Base-by-base conservation (phyloP, 2,797 vertebrate genomes). In the Sebastolobus altivelis region DNA sequence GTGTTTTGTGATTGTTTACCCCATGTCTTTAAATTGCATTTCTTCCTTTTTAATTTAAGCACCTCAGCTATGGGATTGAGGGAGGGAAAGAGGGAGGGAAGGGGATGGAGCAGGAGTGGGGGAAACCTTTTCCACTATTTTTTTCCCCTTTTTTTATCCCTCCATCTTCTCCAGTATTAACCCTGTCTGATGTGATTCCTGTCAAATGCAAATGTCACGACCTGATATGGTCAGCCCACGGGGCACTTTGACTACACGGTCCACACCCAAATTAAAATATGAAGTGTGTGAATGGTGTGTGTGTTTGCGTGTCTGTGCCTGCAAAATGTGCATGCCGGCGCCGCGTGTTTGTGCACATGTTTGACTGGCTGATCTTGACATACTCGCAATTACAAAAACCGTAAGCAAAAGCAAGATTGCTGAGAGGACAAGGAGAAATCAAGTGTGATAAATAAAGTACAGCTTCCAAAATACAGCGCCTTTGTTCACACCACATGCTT, bases 21-120 rank as follows among this genome's bases (percentile, higher is more conserved):
- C 96, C 94, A 95, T 97, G 96, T 96, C 96, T 97, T 96, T 96
- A 98, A 98, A 99, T 97, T 97, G 95, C 96, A 96, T 98, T 97
- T 96, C 95, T 95, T 96, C 93, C 95, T 94, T 95, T 95, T 95
- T 96, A 96, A 94, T 96, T 96, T 95, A 91, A 96, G 96, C 94
- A 92, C 94, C 85, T 90, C 93, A 88, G 90, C 91, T 91, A 80
- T 87, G 87, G 93, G 93, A 95, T 89, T 92, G 89, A 86, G 85
- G 83, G 85, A 84, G 92, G 83, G 83, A 79, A 68, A 76, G 75
- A 72, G 77, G 72, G 87, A 87, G 85, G 89, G 71, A 84, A 76
- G 74, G 74, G 77, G 72, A 16, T 62, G 81, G 35, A 12, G 65
- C 69, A 76, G 58, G 73, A 82, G 82, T 78, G 78, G 65, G 84